phyloP scores from a whole-genome alignment of 1,140 invertebrate genomes.

The Bombus confusus region DNA sequence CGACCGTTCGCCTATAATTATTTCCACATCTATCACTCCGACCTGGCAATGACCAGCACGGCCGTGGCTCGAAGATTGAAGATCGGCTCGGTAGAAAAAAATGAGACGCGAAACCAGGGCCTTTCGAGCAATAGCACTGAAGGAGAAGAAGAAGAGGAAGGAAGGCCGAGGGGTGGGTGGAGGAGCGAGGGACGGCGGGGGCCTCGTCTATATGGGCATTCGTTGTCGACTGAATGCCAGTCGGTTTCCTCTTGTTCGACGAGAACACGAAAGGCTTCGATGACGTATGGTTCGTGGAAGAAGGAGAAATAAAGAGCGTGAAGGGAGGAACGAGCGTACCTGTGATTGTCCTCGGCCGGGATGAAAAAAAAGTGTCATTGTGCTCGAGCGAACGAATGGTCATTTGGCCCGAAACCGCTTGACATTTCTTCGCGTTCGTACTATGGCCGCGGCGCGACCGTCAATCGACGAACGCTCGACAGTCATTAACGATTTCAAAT shows the following conservation, averaged over 20 bases:
- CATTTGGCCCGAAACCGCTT: constrained; percentile 60
- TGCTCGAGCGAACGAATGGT: constrained; percentile 59
- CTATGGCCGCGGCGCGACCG: constrained; percentile 38
- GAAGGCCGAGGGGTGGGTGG: background rate
- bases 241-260: constrained; percentile 69
- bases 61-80: constrained; percentile 75
- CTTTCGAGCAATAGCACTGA: constrained; percentile 70
- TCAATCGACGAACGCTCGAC: constrained; percentile 60
- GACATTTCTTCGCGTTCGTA: constrained; percentile 40
- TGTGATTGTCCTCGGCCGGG: constrained; percentile 61
- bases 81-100: constrained; percentile 73
- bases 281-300: constrained; percentile 71
- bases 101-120: constrained; percentile 72
- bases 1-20: constrained; percentile 81
- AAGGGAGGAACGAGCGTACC: constrained; percentile 61
- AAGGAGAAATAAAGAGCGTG: constrained; percentile 65
- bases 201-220: constrained; percentile 65
- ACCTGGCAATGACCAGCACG: constrained; percentile 67
- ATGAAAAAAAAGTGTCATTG: constrained; percentile 67
- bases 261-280: constrained; percentile 70
- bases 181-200: constrained; percentile 12
- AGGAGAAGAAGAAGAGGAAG: constrained; percentile 44
- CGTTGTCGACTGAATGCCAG: constrained; percentile 69
- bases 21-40: constrained; percentile 81
- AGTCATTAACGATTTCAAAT: constrained; percentile 60